Percentiles rank a stretch among this genome's conserved stretches.
Conservation (phyloP, 2,888 invertebrate species). For the Andrena dorsata region DNA sequence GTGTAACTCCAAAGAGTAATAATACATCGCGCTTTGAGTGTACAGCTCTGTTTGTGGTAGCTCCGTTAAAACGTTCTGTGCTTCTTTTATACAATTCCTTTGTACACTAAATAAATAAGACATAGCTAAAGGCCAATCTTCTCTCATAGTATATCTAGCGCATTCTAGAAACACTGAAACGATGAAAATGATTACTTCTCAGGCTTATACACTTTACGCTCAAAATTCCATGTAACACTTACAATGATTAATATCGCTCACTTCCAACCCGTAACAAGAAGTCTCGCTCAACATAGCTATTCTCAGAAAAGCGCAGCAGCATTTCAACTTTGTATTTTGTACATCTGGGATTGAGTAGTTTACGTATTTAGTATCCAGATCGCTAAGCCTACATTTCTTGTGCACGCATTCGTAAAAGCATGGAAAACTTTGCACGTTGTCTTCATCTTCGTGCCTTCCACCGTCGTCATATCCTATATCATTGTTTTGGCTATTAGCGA, state of each 20-base stretch:
- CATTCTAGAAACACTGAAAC: constrained; percentile 85
- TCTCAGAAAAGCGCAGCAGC: constrained; percentile 82
- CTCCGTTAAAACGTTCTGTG: constrained; percentile 74
- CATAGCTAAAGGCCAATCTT: constrained; percentile 86
- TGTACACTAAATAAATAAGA: constrained; percentile 86
- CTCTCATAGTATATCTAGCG: constrained; percentile 84
- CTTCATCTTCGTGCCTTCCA: constrained; percentile 51
- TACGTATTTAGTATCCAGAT: constrained; percentile 81
- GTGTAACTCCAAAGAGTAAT: constrained; percentile 77
- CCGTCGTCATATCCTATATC: constrained; percentile 58
- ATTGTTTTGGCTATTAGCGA: constrained; percentile 66
- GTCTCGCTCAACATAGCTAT: constrained; percentile 83
- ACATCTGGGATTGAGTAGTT: constrained; percentile 82
- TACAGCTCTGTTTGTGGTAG: constrained; percentile 76
- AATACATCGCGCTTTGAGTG: constrained; percentile 78
- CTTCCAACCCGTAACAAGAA: constrained; percentile 79
- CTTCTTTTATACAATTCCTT: constrained; percentile 71
- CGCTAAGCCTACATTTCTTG: constrained; percentile 78
- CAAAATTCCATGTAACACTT: constrained; percentile 60
- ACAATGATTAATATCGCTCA: constrained; percentile 82
- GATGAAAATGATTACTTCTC: constrained; percentile 23
- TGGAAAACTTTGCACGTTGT: constrained; percentile 80
- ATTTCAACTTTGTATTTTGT: constrained; percentile 79
- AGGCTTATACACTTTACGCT: background rate
- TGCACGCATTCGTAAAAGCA: constrained; percentile 83